phyloP scores from a whole-genome alignment of 2,888 invertebrate genomes.

The Netelia inedita region DNA sequence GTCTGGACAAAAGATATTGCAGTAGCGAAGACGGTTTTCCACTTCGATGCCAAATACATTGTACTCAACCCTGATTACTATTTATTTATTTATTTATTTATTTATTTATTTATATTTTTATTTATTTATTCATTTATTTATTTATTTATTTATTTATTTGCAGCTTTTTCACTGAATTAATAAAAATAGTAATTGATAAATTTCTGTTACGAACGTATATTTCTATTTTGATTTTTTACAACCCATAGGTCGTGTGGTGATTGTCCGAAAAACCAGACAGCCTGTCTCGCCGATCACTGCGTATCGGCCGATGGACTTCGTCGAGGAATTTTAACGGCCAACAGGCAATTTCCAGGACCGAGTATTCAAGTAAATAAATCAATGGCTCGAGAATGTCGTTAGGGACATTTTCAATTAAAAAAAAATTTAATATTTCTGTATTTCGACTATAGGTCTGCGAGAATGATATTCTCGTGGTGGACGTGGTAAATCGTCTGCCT shows the following conservation, averaged over 20 bases:
- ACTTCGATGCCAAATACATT: slow-evolving; percentile 29
- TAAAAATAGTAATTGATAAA: no score
- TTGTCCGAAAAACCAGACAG: slow-evolving; percentile 88
- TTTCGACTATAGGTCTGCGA: slow-evolving; percentile 87
- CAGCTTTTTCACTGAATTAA: no score
- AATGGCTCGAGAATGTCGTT: slow-evolving; percentile 1
- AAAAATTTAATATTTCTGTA: neutral
- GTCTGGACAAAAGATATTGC: neutral
- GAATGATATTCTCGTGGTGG: slow-evolving; percentile 91
- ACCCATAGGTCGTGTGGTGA: slow-evolving; percentile 88
- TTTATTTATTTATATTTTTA: neutral
- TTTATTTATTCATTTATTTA: no score
- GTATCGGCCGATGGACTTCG: slow-evolving; percentile 89
- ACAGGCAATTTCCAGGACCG: slow-evolving; percentile 90
- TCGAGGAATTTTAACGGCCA: slow-evolving; percentile 89
- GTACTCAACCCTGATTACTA: neutral
- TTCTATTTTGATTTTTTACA: neutral
- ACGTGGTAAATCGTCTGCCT: slow-evolving; percentile 90
- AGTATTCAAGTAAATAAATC: slow-evolving; percentile 86
- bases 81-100: neutral
- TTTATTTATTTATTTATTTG: no score
- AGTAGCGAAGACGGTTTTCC: neutral
- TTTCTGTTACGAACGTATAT: neutral
- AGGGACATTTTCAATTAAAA: no score
- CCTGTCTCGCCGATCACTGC: slow-evolving; percentile 88